phyloP scores from a whole-genome alignment of 2,888 invertebrate species.

The Cepaea hortensis region DNA sequence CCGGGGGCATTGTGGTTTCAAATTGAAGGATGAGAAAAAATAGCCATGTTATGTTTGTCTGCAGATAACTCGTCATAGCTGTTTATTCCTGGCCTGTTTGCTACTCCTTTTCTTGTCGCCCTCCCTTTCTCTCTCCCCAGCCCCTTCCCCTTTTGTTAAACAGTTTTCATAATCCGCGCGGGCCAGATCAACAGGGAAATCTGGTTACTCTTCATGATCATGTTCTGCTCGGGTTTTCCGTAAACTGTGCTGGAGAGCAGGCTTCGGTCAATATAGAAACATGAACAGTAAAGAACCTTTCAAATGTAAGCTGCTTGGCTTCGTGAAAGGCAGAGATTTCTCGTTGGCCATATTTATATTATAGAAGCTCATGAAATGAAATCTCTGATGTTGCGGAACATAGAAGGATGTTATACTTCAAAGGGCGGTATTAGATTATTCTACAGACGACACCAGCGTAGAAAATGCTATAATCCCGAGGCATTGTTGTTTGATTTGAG shows the following conservation, averaged over 20 bases:
- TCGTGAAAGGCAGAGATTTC: background rate
- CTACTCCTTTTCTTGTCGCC: background rate
- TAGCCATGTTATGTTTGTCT: background rate
- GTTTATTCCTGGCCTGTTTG: background rate
- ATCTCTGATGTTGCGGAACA: too few species aligned
- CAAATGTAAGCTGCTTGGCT: background rate
- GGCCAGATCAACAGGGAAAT: background rate
- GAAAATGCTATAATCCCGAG: too few species aligned
- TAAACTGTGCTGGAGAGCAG: background rate
- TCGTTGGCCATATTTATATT: too few species aligned
- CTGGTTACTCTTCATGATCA: background rate
- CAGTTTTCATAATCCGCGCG: too few species aligned
- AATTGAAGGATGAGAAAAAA: background rate
- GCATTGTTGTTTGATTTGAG: too few species aligned
- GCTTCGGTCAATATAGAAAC: background rate
- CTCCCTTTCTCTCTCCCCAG: background rate
- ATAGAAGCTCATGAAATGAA: too few species aligned
- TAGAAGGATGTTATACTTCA: too few species aligned
- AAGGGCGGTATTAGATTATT: too few species aligned
- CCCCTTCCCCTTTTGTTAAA: too few species aligned
- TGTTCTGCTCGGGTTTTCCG: background rate
- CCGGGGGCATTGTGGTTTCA: constrained; percentile 2
- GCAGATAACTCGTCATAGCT: background rate
- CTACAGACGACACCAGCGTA: too few species aligned
- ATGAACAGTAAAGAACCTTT: background rate